Base-by-base conservation (phyloP, 2,113 vertebrate species). In the Heterocephalus glaber region DNA sequence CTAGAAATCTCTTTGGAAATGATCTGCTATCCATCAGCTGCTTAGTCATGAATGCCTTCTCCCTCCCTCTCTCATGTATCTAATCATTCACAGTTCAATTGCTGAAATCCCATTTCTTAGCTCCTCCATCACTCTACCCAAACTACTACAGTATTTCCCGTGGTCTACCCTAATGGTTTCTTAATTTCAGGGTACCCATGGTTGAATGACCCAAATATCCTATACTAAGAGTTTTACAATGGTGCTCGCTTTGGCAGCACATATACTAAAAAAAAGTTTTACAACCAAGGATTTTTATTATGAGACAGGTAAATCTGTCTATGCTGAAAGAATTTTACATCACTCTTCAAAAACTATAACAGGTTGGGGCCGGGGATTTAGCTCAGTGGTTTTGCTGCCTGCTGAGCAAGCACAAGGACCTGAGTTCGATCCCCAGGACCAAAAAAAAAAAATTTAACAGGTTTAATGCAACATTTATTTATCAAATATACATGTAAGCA, bases 401-500 rank as follows among this genome's bases (percentile, higher is more conserved):
- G n/a, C n/a, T n/a, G n/a, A n/a, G n/a, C n/a, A n/a, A n/a, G n/a
- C n/a, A n/a, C n/a, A n/a, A n/a, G n/a, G n/a, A n/a, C n/a, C n/a
- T n/a, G n/a, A n/a, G n/a, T n/a, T n/a, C n/a, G n/a, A n/a, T n/a
- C n/a, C n/a, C n/a, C n/a, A n/a, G n/a, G n/a, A n/a, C n/a, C n/a
- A n/a, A n/a, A n/a, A n/a, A n/a, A n/a, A n/a, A n/a, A n/a, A n/a
- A n/a, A n/a, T n/a, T n/a, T n/a, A 68, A 68, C 61, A 80, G 28
- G 41, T n/a, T 88, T 86, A 95, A 87, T 90, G 56, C 8, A 83
- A 56, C 77, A 80, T 80, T 95, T 89, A 84, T 89, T 47, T 63
- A 44, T 74, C 54, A 86, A 65, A 81, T n/a, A 80, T 79, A n/a
- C 17, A 16, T 86, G 74, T 86, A 28, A 96, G 5, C 47, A 86